Evolutionary conservation across 2,113 vertebrate species (phyloP).

Genomic region (Natator depressus): DNA sequence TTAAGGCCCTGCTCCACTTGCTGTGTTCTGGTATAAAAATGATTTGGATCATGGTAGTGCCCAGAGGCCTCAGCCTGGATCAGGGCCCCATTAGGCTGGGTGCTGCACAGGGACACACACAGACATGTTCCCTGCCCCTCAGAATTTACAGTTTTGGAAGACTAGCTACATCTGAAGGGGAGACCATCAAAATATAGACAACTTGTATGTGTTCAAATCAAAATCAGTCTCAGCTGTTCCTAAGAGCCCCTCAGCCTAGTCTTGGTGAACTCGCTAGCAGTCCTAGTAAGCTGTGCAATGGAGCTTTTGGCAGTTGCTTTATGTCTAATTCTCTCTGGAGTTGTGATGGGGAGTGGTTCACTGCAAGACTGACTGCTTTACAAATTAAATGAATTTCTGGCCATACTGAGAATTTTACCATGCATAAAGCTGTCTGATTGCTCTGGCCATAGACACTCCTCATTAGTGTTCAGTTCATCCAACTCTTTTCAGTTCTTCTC

Average conservation of each 20-base stretch:
- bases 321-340: background rate
- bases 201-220: background rate
- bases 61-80: background rate
- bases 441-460: constrained; percentile 29
- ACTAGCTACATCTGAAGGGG: background rate
- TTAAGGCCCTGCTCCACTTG: background rate
- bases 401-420: background rate
- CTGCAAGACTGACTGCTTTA: background rate
- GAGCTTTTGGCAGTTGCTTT: constrained; percentile 36
- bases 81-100: background rate
- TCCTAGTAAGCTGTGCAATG: constrained; percentile 22
- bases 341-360: background rate
- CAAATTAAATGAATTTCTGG: background rate
- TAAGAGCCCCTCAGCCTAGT: background rate
- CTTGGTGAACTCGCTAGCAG: background rate
- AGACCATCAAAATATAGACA: background rate
- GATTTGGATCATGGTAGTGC: background rate
- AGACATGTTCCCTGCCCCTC: background rate
- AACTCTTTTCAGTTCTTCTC: constrained; percentile 71
- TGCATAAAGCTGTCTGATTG: background rate
- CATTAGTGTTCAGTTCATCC: constrained; percentile 58
- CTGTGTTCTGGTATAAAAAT: background rate
- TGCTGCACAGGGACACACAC: background rate
- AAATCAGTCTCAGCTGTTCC: background rate
- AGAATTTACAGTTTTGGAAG: background rate